These are phyloP conservation scores for Protomyctophum bolini DNA, from an alignment of 2,113 vertebrate genomes.

Conservation along the genomic window DNA sequence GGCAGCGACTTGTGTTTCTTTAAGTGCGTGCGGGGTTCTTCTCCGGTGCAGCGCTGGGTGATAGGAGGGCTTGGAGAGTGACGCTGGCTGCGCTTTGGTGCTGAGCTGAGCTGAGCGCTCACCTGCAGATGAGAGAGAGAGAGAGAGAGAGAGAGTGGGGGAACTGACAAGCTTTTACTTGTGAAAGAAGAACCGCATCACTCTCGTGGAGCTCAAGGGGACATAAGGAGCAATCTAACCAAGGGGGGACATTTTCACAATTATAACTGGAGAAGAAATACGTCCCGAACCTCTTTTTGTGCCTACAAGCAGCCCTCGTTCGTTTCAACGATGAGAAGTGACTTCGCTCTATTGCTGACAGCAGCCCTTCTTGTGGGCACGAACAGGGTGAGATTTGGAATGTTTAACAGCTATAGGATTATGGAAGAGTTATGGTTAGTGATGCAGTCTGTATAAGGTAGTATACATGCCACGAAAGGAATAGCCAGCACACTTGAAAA, in stretches of 20 bases:
- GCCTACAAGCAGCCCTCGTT: conserved; percentile 57
- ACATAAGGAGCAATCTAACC: conserved; percentile 37
- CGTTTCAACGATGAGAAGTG: conserved; percentile 75
- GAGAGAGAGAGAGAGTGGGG: conserved; percentile 24
- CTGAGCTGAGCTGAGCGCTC: conserved; percentile 79
- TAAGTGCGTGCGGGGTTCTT: conserved; percentile 71
- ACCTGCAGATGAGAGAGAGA: conserved; percentile 76
- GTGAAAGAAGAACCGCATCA: conserved; percentile 58
- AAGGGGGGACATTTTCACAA: conserved; percentile 33
- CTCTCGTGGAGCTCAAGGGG: conserved; percentile 49
- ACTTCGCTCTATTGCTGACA: conserved; percentile 74
- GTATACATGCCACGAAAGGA: background rate
- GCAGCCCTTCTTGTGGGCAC: conserved; percentile 72
- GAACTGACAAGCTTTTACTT: conserved; percentile 57
- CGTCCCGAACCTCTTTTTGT: conserved; percentile 42
- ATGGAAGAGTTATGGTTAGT: conserved; percentile 20
- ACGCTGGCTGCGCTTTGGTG: conserved; percentile 78
- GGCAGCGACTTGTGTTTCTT: conserved; percentile 65
- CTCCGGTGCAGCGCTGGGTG: conserved; percentile 57
- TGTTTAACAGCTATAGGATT: conserved; percentile 5
- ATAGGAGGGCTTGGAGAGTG: conserved; percentile 77
- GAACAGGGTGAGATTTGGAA: conserved; percentile 72
- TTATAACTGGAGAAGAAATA: conserved; percentile 38
- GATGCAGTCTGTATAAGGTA: too few relatives aligned
- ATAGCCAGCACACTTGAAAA: background rate